Conservation (phyloP, 2,888 invertebrate species). For the Nebria salina region DNA sequence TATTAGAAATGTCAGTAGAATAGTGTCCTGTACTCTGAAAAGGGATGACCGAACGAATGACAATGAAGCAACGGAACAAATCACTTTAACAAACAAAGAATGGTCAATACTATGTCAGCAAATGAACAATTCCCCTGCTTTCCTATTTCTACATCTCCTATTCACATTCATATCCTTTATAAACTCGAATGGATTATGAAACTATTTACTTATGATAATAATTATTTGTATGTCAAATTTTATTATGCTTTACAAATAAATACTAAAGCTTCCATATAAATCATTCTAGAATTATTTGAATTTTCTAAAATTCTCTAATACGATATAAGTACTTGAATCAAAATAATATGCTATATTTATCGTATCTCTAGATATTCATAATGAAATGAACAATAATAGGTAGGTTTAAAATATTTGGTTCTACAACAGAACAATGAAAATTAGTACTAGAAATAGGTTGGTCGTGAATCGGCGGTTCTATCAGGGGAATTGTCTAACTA, state of each 20-base stretch:
- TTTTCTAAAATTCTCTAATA: no score
- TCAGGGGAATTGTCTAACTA: background rate
- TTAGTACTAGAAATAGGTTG: background rate
- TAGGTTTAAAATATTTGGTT: no score
- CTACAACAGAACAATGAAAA: background rate
- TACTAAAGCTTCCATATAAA: no score
- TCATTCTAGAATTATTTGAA: no score
- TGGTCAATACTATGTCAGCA: background rate
- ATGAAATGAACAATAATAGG: no score
- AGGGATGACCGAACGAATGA: conserved; percentile 2
- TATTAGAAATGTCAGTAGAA: conserved; percentile 41
- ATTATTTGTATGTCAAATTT: background rate
- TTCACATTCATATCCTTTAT: background rate
- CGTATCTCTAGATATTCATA: no score
- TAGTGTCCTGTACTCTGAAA: background rate
- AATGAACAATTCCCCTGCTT: background rate
- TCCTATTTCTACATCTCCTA: background rate
- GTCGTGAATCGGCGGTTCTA: background rate
- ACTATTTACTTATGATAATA: background rate
- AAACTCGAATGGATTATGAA: background rate
- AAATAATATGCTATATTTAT: no score
- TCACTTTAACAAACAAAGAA: background rate
- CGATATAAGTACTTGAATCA: no score
- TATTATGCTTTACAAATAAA: no score
- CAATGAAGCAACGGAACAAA: background rate